These are phyloP conservation scores for Zaprionus lineosus DNA, from an alignment of 2,888 invertebrate species.

Conservation along the genomic window DNA sequence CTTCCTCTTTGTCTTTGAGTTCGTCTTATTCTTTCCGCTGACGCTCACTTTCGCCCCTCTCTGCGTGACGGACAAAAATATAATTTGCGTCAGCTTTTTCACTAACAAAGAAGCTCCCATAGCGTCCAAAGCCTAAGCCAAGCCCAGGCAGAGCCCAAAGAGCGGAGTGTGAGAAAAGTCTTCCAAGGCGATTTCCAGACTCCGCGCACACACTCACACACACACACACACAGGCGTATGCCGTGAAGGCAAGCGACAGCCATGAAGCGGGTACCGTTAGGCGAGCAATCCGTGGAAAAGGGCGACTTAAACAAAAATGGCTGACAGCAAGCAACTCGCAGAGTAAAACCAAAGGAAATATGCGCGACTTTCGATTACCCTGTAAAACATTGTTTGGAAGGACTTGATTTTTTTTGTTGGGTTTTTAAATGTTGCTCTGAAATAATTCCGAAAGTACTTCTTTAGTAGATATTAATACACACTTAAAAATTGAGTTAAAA, in stretches of 20 bases:
- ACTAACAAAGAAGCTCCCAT: constrained; percentile 43
- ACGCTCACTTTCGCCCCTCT: constrained; percentile 15
- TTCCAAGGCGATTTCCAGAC: constrained; percentile 33
- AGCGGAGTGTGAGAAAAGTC: constrained; percentile 52
- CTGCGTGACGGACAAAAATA: constrained; percentile 13
- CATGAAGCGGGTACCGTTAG: constrained; percentile 61
- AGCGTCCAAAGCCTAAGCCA: constrained; percentile 38
- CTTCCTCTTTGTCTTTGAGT: constrained; percentile 29
- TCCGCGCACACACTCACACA: constrained; percentile 1
- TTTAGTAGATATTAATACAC: too few species aligned
- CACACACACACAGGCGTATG: not conserved
- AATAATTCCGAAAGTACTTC: too few species aligned
- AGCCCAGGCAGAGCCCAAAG: constrained; percentile 19
- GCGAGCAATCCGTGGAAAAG: constrained; percentile 58
- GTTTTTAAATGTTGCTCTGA: too few species aligned
- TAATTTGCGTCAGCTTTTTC: constrained; percentile 53
- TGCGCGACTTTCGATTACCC: not conserved
- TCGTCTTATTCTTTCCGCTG: constrained; percentile 20
- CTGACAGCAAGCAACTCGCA: not conserved
- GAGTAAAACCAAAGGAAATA: constrained; percentile 10
- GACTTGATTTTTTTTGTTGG: too few species aligned
- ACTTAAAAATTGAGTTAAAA: too few species aligned
- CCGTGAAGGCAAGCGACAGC: constrained; percentile 6
- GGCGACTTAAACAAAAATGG: constrained; percentile 45
- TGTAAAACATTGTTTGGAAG: too few species aligned